phyloP scores from a whole-genome alignment of 1,140 invertebrate genomes.

The Brachionus plicatilis region DNA sequence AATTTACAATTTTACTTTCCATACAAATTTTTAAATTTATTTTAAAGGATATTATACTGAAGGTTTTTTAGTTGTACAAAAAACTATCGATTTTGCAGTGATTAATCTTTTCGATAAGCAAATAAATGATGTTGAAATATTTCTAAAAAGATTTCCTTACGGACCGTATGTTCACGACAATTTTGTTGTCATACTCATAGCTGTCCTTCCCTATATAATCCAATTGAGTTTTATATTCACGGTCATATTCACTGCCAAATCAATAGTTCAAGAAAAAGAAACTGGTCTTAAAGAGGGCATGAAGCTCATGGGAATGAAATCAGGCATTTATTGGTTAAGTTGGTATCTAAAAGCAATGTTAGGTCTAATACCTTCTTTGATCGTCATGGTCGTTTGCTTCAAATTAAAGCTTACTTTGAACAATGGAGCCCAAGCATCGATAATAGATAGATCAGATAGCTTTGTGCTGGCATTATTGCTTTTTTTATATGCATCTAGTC shows the following conservation, averaged over 20 bases:
- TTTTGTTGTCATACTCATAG: conserved; percentile 56
- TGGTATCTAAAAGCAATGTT: conserved; percentile 65
- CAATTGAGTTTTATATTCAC: conserved; percentile 66
- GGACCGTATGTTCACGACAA: conserved; percentile 51
- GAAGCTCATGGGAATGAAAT: conserved; percentile 78
- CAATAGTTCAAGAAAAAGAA: conserved; percentile 53
- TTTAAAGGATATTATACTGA: conserved; percentile 60
- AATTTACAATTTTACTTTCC: not conserved
- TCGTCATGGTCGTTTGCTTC: conserved; percentile 58
- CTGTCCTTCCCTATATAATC: conserved; percentile 58
- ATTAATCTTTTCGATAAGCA: conserved; percentile 41
- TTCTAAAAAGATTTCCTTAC: conserved; percentile 44
- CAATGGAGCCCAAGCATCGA: conserved; percentile 42
- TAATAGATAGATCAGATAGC: conserved; percentile 60
- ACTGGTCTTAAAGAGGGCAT: conserved; percentile 57
- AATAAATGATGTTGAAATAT: conserved; percentile 58
- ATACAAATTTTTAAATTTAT: not conserved
- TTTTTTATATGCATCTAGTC: not conserved
- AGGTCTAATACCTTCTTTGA: conserved; percentile 63
- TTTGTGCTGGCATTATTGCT: conserved; percentile 51
- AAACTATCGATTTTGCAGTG: conserved; percentile 62
- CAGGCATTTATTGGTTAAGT: conserved; percentile 74
- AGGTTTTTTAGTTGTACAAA: conserved; percentile 66
- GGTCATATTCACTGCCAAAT: conserved; percentile 49
- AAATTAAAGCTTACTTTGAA: conserved; percentile 43